A percentile compares a stretch with the other conserved stretches of the same genome.
Evolutionary conservation across 2,888 invertebrate genomes (phyloP).

Genomic region (Deilephila porcellus): DNA sequence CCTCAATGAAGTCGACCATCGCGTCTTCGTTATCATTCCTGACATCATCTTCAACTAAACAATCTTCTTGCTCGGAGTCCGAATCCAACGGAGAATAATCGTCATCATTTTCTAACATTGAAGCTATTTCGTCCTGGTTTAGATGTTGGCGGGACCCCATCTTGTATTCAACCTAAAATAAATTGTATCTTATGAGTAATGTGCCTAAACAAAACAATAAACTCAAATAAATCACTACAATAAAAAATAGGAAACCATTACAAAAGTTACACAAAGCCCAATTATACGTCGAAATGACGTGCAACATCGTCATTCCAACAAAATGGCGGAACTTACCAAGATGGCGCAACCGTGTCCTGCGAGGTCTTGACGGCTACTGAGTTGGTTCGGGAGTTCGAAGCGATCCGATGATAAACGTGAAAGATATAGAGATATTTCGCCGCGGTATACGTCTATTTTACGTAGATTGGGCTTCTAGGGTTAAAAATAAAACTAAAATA

Average conservation of each 20-base stretch:
- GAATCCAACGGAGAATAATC: neutral
- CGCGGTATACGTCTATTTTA: no score
- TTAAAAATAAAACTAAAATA: no score
- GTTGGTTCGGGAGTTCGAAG: neutral
- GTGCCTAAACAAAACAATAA: neutral
- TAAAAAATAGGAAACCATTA: neutral
- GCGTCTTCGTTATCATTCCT: neutral
- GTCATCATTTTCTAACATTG: neutral
- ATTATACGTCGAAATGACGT: conserved; percentile 8
- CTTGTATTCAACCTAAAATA: neutral
- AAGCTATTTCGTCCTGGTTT: no score
- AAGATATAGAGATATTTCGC: neutral
- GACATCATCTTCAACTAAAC: neutral
- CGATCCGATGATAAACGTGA: neutral
- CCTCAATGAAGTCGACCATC: neutral
- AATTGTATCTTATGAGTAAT: neutral
- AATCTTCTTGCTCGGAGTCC: neutral
- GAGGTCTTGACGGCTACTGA: neutral
- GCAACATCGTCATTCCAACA: conserved; percentile 6
- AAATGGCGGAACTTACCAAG: neutral
- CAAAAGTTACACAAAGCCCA: neutral
- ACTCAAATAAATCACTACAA: neutral
- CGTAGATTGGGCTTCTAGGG: no score
- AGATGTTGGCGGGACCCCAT: neutral
- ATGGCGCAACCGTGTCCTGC: no score